Conservation (phyloP, 1,140 invertebrate genomes). For the Listronotus oregonensis region DNA sequence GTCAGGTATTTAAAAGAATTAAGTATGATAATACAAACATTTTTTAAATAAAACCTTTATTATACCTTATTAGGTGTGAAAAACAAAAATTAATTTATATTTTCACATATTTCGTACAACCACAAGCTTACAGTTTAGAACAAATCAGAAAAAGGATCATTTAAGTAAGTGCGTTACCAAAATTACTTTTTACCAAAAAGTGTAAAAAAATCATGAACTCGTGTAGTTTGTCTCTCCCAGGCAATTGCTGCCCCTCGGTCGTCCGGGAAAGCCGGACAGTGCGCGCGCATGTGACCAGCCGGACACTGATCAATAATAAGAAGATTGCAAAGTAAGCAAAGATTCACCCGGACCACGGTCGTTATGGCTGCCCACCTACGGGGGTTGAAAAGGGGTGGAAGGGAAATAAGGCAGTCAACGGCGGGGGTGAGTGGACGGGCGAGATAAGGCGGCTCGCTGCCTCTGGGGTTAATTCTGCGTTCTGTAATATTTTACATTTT, state of each 20-base stretch:
- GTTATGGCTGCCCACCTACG: constrained; percentile 45
- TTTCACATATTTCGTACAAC: too few species aligned
- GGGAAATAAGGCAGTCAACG: constrained; percentile 6
- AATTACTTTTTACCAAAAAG: too few species aligned
- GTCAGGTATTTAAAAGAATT: too few species aligned
- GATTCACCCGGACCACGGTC: constrained; percentile 47
- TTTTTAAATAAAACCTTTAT: too few species aligned
- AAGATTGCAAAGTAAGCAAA: constrained; percentile 57
- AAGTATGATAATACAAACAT: too few species aligned
- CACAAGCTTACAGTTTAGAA: too few species aligned
- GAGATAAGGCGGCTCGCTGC: constrained; percentile 24
- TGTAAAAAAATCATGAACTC: neutral
- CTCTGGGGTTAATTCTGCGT: constrained; percentile 20
- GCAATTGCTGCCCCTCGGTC: constrained; percentile 28
- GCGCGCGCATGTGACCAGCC: constrained; percentile 50
- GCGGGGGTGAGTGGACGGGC: constrained; percentile 22
- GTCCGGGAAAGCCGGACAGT: constrained; percentile 35
- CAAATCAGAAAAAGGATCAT: too few species aligned
- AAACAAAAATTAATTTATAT: too few species aligned
- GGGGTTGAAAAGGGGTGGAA: constrained; percentile 18
- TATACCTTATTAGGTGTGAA: too few species aligned
- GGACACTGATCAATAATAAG: constrained; percentile 57
- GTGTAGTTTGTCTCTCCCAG: constrained; percentile 6
- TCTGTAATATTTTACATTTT: constrained; percentile 16
- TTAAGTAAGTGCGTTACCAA: too few species aligned